Percentiles rank a stretch among this genome's conserved stretches.
These are phyloP conservation scores for Cyprinella venusta DNA, from an alignment of 2,797 vertebrate species.

Conservation along the genomic window DNA sequence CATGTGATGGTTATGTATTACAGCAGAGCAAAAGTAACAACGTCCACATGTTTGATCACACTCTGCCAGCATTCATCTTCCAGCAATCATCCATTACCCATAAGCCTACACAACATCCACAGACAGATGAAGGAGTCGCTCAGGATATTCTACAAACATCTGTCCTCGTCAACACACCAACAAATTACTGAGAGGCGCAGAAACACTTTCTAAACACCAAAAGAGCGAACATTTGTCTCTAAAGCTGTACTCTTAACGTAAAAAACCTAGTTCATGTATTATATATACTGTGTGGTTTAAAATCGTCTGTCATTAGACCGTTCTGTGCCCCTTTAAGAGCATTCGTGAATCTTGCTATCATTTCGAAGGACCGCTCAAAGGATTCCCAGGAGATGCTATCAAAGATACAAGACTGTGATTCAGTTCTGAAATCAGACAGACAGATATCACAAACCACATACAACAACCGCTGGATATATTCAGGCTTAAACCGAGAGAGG, in stretches of 20 bases:
- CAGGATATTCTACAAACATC: constrained; percentile 6
- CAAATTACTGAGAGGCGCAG: not conserved
- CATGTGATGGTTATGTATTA: constrained; percentile 34
- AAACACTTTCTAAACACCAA: constrained; percentile 22
- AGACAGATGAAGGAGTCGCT: constrained; percentile 12
- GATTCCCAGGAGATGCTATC: constrained; percentile 47
- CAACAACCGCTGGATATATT: constrained; percentile 36
- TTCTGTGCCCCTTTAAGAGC: not conserved
- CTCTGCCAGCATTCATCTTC: not conserved
- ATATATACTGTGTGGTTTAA: not conserved
- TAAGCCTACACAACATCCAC: constrained; percentile 19
- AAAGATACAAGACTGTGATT: constrained; percentile 30
- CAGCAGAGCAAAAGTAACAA: not conserved
- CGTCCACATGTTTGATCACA: constrained; percentile 30
- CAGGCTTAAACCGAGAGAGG: not conserved
- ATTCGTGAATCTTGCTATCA: constrained; percentile 16
- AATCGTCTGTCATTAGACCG: not conserved
- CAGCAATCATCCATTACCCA: constrained; percentile 27
- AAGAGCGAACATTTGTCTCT: not conserved
- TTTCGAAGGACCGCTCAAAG: constrained; percentile 29
- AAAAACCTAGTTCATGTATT: not conserved
- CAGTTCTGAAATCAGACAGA: constrained; percentile 35
- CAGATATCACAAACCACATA: constrained; percentile 19
- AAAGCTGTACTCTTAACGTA: not conserved
- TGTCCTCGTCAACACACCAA: constrained; percentile 4